Evolutionary conservation across 1,140 invertebrate genomes (phyloP).

Genomic region (Ptiloglossa arizonensis): DNA sequence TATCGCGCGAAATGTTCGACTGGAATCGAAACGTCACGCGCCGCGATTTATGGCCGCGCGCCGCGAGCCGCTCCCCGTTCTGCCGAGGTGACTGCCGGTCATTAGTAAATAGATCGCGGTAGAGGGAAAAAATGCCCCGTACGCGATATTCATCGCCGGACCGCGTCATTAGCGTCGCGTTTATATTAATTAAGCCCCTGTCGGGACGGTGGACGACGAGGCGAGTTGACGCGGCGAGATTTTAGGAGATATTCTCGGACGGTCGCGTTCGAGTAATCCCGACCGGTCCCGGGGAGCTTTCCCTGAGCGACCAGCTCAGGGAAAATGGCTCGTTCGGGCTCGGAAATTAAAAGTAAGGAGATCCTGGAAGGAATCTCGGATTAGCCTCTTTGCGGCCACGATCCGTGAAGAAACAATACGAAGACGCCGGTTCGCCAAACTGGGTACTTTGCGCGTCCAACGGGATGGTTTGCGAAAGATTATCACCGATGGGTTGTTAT

Average conservation of each 20-base stretch:
- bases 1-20: conserved; percentile 19
- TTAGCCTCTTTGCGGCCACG: background rate
- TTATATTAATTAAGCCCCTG: conserved; percentile 26
- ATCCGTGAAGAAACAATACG: background rate
- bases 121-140: background rate
- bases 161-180: conserved; percentile 18
- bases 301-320: background rate
- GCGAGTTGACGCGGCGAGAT: conserved; percentile 17
- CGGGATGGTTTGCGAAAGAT: conserved; percentile 43
- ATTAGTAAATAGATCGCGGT: conserved; percentile 18
- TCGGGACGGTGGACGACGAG: too few species aligned
- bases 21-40: conserved; percentile 30
- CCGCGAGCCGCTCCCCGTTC: background rate
- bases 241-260: conserved; percentile 15
- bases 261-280: conserved; percentile 18
- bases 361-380: background rate
- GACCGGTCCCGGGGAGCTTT: background rate
- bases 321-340: conserved; percentile 14
- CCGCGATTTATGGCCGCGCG: conserved; percentile 22
- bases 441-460: background rate
- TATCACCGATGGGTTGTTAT: background rate
- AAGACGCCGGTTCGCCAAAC: background rate
- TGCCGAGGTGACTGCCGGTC: background rate
- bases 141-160: background rate
- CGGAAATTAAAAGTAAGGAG: conserved; percentile 24